A percentile compares a stretch with the other conserved stretches of the same genome.
These are phyloP conservation scores for Orthosia gothica DNA, from an alignment of 2,888 invertebrate species.

Conservation along the genomic window DNA sequence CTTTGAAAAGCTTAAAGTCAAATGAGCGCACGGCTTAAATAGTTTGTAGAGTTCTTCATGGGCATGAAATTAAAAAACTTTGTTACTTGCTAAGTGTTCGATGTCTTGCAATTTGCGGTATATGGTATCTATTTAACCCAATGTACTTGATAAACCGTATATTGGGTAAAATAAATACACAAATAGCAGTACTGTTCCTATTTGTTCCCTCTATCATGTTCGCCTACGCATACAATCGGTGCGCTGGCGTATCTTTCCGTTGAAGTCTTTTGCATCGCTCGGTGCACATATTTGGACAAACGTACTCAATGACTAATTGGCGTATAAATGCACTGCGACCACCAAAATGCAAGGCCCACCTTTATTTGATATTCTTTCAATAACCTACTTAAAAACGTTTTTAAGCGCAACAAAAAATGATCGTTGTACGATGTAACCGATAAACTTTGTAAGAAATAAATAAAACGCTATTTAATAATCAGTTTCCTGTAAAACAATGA, in stretches of 20 bases:
- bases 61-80: conserved; percentile 30
- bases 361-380: conserved; percentile 22
- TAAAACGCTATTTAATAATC: conserved; percentile 66
- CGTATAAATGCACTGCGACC: conserved; percentile 22
- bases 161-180: conserved; percentile 27
- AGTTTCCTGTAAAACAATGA: conserved; percentile 81
- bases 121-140: no score
- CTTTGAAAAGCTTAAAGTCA: conserved; percentile 70
- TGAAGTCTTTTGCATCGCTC: conserved; percentile 75
- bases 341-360: neutral
- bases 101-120: conserved; percentile 3
- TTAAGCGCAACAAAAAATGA: neutral
- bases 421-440: neutral
- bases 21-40: conserved; percentile 64
- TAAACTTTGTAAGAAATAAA: conserved; percentile 12
- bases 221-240: conserved; percentile 65
- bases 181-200: conserved; percentile 47
- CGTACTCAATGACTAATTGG: conserved; percentile 56
- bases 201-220: conserved; percentile 62
- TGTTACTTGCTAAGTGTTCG: conserved; percentile 1
- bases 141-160: neutral
- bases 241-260: conserved; percentile 70
- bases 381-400: conserved; percentile 8
- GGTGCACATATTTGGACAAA: conserved; percentile 64
- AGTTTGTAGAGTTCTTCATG: conserved; percentile 23